Evolutionary conservation across 2,888 invertebrate genomes (phyloP), one percentile per base, ranked within the genome.

Genomic region (Parnassius apollo): DNA sequence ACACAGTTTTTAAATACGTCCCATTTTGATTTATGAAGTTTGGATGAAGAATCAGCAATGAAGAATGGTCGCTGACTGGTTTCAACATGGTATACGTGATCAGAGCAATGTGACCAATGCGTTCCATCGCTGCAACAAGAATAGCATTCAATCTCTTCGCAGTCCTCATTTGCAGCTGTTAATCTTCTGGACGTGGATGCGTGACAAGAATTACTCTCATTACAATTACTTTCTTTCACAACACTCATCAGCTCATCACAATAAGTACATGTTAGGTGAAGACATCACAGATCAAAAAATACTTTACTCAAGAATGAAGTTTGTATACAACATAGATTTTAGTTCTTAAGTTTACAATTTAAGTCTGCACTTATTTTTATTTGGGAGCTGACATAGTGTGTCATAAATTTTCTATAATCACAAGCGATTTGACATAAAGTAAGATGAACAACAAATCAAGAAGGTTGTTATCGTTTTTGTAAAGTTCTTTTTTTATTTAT

Each of bases 121-220:
- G 35, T 35, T 57, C 68, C 66, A 7, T 69, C 74, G 60, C 76
- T 75, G 65, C 74, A 78, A 55, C 68, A 71, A 1, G 80, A 80
- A 61, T 69, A 71, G 1, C 69, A 67, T 3, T 78, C 12, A 10
- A 2, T 11, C n/a, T n/a, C 80, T 46, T 80, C 80, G 61, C 62
- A 77, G 66, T 86, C 83, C 2, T 82, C 84, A 60, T 81, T 82
- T 2, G 80, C 82, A 56, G 71, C 75, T 12, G 81, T 77, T 22
- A 83, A 64, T 1, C 82, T 85, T 44, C 81, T 75, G 2, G 88
- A 88, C 9, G 88, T 88, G 8, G 88, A 80, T 0, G 88, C 80
- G 2, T 74, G 77, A 58, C 83, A 82, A 42, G 71, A 63, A 11
- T 70, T 63, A 51, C 69, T 75, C 25, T 77, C 76, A n/a, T 68